Evolutionary conservation across 2,113 vertebrate genomes (phyloP).

Genomic region (Psephotus haematonotus): DNA sequence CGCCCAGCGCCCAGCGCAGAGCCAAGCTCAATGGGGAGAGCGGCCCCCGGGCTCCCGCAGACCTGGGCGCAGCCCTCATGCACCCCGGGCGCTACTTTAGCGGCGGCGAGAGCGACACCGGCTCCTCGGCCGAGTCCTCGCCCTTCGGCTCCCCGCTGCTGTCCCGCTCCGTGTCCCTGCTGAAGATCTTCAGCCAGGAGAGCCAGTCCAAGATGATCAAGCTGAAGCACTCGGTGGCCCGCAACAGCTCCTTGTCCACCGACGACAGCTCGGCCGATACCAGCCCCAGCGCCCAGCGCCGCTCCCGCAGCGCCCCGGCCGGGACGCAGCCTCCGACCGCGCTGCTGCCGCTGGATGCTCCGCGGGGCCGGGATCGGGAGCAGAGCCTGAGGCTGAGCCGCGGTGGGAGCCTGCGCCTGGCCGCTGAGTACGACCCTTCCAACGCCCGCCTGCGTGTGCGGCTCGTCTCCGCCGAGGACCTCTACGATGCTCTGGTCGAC

Average conservation of each 20-base stretch:
- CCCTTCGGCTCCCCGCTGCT: conserved; percentile 93
- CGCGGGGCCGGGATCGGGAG: conserved; percentile 75
- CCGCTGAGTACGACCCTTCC: conserved; percentile 85
- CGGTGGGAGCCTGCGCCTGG: conserved; percentile 84
- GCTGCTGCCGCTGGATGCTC: conserved; percentile 42
- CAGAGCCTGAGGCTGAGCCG: conserved; percentile 85
- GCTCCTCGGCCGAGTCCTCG: conserved; percentile 93
- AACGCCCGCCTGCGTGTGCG: conserved; percentile 87
- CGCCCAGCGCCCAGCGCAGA: conserved; percentile 82
- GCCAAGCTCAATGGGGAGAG: conserved; percentile 70
- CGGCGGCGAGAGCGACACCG: conserved; percentile 94
- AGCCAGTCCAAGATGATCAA: conserved; percentile 93
- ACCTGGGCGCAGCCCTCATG: conserved; percentile 82
- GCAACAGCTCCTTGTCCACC: conserved; percentile 91
- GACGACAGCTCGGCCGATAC: conserved; percentile 93
- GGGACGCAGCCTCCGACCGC: background rate
- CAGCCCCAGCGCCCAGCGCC: conserved; percentile 87
- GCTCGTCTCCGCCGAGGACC: conserved; percentile 85
- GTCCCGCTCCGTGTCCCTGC: conserved; percentile 90
- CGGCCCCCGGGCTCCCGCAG: conserved; percentile 76
- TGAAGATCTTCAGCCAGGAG: conserved; percentile 93
- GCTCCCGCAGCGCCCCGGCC: conserved; percentile 74
- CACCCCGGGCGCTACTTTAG: conserved; percentile 92
- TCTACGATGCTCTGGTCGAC: conserved; percentile 87
- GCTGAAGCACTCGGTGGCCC: conserved; percentile 87